Evolutionary conservation across 2,888 invertebrate genomes (phyloP), one percentile per base, ranked within the genome.

Genomic region (Serrognathus titanus): DNA sequence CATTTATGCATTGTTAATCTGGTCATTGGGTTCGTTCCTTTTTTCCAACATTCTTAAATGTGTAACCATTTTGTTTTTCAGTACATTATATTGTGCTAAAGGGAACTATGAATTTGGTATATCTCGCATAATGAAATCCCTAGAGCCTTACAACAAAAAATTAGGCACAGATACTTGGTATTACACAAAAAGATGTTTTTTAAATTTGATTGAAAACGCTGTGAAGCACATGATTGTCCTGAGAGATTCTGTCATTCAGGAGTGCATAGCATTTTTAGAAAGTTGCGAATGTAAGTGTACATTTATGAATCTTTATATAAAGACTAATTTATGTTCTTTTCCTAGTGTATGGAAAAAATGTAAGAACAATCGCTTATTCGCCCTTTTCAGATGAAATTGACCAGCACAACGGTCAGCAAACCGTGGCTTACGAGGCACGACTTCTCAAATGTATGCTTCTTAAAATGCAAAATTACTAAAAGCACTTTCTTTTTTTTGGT

Each of bases 61-160:
- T 3, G 7, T 7, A 12, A 51, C 8, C 24, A 45, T 52, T 50
- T 48, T 55, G 47, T 55, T 53, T 77, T 78, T 45, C 71, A 86
- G 87, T 10, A 99, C 98, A 0, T 79, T 99, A 38, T 99, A 99
- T 76, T 99, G 98, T 74, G 94, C 97, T 2, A 99, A 98, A 78
- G 97, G 97, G 0, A 99, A 99, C 78, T 99, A 96, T 71, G 98
- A 99, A 77, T 99, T 99, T 78, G 99, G 99, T 1, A 92, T 99
- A 68, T 96, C 97, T 0, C 83, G 98, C 60, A 94, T 99, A 0
- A 96, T 98, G 72, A 97, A 98, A 78, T 97, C 97, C 39, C 78
- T 99, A 57, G 94, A 96, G 71, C 96, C 96, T 0, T 94, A 92
- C 70, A 90, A 91, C 72, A 93, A 93, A 76, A 92, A 97, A 73